Conservation (phyloP, 1,140 invertebrate species). For the Copidosoma floridanum region DNA sequence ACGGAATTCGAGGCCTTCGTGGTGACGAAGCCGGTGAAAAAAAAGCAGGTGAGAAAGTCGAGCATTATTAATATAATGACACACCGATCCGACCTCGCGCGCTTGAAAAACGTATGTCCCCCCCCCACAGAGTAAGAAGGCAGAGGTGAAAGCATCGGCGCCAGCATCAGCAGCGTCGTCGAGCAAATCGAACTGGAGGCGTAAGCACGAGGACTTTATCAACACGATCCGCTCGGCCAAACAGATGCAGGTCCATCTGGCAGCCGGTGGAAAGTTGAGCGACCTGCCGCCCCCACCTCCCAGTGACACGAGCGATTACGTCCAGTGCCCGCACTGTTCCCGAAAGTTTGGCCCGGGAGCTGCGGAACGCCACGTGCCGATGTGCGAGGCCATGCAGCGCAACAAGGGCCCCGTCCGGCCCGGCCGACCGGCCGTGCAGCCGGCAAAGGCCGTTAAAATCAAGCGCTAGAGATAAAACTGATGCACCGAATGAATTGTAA, state of each 20-base stretch:
- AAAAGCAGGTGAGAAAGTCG: no score
- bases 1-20: slow-evolving; percentile 83
- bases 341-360: slow-evolving; percentile 83
- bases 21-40: slow-evolving; percentile 47
- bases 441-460: no score
- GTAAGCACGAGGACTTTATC: slow-evolving; percentile 92
- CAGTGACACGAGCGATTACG: slow-evolving; percentile 83
- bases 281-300: slow-evolving; percentile 89
- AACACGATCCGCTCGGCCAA: slow-evolving; percentile 86
- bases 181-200: slow-evolving; percentile 73
- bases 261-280: slow-evolving; percentile 79
- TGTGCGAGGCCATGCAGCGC: slow-evolving; percentile 80
- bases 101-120: not conserved
- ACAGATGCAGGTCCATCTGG: slow-evolving; percentile 78
- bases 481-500: no score
- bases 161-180: not conserved
- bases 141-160: no score
- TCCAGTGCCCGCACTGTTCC: slow-evolving; percentile 87
- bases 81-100: not conserved
- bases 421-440: no score
- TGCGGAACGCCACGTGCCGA: slow-evolving; percentile 91
- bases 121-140: not conserved
- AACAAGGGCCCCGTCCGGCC: slow-evolving; percentile 66
- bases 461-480: no score
- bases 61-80: no score